Percentiles rank a stretch among this genome's conserved stretches.
Evolutionary conservation across 2,888 invertebrate genomes (phyloP).

Genomic region (Diarsia brunnea): DNA sequence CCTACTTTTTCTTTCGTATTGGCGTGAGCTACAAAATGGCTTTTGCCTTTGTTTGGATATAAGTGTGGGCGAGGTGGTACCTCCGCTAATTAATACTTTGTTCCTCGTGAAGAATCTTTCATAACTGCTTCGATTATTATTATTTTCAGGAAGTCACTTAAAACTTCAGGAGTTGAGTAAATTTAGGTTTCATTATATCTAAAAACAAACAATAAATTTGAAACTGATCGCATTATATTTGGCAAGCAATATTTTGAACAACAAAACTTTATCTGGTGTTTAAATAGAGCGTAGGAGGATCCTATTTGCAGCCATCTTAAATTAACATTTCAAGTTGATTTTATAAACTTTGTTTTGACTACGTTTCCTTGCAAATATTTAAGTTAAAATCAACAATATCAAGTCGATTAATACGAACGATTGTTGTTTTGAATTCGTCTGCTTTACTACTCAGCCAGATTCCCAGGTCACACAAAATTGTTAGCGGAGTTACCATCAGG

Average conservation of each 20-base stretch:
- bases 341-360: neutral
- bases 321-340: slow-evolving; percentile 19
- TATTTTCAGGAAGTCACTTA: slow-evolving; percentile 21
- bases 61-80: neutral
- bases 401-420: neutral
- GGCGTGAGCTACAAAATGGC: neutral
- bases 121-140: neutral
- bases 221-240: slow-evolving; percentile 3
- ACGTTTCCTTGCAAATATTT: neutral
- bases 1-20: neutral
- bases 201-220: neutral
- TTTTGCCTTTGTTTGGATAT: neutral
- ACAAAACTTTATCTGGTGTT: neutral
- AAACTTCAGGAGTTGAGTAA: slow-evolving; percentile 10
- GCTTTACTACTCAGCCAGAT: neutral
- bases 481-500: neutral
- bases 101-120: neutral
- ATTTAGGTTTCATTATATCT: neutral
- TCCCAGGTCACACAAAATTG: neutral
- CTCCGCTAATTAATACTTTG: neutral
- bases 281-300: slow-evolving; percentile 8
- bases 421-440: neutral
- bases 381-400: neutral
- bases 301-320: neutral
- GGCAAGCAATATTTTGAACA: neutral